Evolutionary conservation across 2,797 vertebrate genomes (phyloP).

Genomic region (Tapirus indicus): DNA sequence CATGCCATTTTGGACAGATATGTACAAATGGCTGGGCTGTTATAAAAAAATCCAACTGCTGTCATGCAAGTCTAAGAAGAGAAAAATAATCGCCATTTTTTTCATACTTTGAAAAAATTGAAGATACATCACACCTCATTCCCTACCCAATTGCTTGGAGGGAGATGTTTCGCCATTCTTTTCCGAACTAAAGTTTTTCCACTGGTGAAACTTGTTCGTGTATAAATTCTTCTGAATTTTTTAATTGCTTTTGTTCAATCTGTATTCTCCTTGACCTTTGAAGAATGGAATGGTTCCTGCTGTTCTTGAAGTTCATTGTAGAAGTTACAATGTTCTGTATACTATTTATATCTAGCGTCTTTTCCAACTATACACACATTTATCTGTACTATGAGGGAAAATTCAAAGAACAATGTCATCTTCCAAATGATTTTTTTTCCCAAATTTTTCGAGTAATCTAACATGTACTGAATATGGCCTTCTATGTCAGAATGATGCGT

Average conservation of each 20-base stretch:
- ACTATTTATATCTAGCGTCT: not conserved
- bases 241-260: not conserved
- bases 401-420: not conserved
- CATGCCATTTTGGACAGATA: not conserved
- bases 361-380: not conserved
- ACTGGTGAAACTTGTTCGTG: not conserved
- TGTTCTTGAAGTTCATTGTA: not conserved
- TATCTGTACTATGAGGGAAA: not conserved
- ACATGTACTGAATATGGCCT: not conserved
- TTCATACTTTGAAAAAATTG: not conserved
- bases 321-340: not conserved
- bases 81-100: not conserved
- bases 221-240: not conserved
- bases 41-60: not conserved
- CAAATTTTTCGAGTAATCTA: not conserved
- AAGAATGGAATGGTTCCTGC: not conserved
- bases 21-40: not conserved
- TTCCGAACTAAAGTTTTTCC: not conserved
- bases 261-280: not conserved
- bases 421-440: not conserved
- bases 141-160: not conserved
- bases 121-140: not conserved
- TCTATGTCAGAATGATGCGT: not conserved
- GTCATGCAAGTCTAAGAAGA: not conserved
- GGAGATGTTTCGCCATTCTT: not conserved